These are phyloP conservation scores for Chaetops frenatus DNA, from an alignment of 2,113 vertebrate species.

Conservation along the genomic window DNA sequence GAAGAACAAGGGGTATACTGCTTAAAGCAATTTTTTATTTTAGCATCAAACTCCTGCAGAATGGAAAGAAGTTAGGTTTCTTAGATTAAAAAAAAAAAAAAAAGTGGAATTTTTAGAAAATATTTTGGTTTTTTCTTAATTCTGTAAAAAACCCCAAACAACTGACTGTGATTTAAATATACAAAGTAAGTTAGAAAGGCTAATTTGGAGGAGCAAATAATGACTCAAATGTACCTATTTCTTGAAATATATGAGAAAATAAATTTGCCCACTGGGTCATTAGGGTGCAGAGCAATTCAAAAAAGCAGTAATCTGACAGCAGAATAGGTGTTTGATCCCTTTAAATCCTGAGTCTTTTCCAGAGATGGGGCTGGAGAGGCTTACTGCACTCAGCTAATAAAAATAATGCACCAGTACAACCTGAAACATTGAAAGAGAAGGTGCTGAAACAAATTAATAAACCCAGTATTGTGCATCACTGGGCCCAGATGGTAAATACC, in stretches of 20 bases:
- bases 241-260: not conserved
- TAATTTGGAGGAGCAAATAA: not conserved
- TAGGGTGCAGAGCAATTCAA: not conserved
- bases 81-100: not conserved
- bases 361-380: not conserved
- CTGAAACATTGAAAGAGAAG: not conserved
- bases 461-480: not conserved
- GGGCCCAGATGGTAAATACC: not conserved
- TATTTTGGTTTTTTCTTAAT: not conserved
- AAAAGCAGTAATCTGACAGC: not conserved
- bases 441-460: not conserved
- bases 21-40: not conserved
- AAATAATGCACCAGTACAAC: not conserved
- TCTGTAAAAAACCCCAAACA: not conserved
- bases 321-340: not conserved
- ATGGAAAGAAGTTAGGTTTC: not conserved
- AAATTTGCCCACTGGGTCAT: not conserved
- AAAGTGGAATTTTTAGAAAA: not conserved
- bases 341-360: not conserved
- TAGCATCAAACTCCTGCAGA: not conserved
- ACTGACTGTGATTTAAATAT: not conserved
- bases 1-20: not conserved
- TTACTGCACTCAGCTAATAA: not conserved
- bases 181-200: not conserved
- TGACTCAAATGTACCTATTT: not conserved